Percentiles rank a stretch among this genome's conserved stretches.
phyloP scores from a whole-genome alignment of 1,140 invertebrate species.

The Sminthurinus signatus region DNA sequence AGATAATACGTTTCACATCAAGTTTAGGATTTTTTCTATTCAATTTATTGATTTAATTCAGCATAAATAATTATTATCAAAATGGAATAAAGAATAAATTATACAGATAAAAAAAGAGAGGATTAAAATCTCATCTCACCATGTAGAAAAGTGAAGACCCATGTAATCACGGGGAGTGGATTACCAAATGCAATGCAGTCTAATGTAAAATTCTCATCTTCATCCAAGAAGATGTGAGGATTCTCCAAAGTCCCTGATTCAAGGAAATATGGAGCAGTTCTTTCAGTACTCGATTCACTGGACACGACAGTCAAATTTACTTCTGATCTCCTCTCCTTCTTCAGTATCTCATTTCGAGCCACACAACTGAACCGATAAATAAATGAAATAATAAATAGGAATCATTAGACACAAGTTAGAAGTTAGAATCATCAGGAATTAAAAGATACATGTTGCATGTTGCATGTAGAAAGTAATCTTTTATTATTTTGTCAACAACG shows the following conservation, averaged over 20 bases:
- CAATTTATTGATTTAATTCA: too few species aligned
- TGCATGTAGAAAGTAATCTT: not conserved
- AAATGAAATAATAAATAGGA: too few species aligned
- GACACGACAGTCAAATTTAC: slow-evolving; percentile 16
- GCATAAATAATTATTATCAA: too few species aligned
- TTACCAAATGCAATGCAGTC: slow-evolving; percentile 27
- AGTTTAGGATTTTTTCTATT: too few species aligned
- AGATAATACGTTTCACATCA: too few species aligned
- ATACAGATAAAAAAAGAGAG: too few species aligned
- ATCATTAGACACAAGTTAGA: too few species aligned
- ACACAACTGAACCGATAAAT: slow-evolving; percentile 29
- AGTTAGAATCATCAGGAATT: not conserved
- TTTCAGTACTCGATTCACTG: slow-evolving; percentile 15
- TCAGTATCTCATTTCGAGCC: slow-evolving; percentile 18
- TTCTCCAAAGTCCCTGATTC: not conserved
- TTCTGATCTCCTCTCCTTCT: slow-evolving; percentile 12
- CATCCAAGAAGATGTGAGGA: slow-evolving; percentile 22
- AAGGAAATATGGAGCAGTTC: slow-evolving; percentile 10
- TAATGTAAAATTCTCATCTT: slow-evolving; percentile 19
- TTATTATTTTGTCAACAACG: slow-evolving; percentile 10
- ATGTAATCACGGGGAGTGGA: slow-evolving; percentile 20
- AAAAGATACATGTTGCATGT: not conserved
- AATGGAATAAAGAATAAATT: too few species aligned
- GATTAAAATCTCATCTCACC: too few species aligned
- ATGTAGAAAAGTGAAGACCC: slow-evolving; percentile 20